phyloP scores from a whole-genome alignment of 2,113 vertebrate species.

The Atherinomorus stipes region DNA sequence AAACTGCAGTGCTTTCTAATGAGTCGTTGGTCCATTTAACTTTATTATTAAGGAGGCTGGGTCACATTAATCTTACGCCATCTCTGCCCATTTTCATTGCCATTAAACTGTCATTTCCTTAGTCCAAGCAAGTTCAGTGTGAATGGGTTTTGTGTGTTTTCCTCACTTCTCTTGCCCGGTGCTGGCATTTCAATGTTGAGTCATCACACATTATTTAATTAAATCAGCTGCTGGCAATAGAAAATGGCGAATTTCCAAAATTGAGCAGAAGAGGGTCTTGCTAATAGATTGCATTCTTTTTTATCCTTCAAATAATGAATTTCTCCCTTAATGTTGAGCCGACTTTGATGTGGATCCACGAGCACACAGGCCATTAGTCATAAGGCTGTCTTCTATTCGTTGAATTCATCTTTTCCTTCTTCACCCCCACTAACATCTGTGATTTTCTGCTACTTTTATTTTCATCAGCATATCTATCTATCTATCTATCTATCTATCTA shows the following conservation, averaged over 20 bases:
- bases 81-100: conserved; percentile 33
- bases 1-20: conserved; percentile 18
- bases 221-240: conserved; percentile 61
- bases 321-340: conserved; percentile 56
- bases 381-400: conserved; percentile 30
- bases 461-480: conserved; percentile 24
- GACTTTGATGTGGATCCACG: conserved; percentile 66
- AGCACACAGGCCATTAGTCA: conserved; percentile 38
- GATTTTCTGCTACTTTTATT: conserved; percentile 31
- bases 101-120: conserved; percentile 22
- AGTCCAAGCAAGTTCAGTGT: conserved; percentile 14
- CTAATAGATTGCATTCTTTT: conserved; percentile 58
- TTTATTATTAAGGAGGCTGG: conserved; percentile 1
- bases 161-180: conserved; percentile 1
- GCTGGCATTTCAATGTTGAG: conserved; percentile 50
- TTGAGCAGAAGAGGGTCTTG: conserved; percentile 36
- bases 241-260: conserved; percentile 60
- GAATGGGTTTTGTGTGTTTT: conserved; percentile 33
- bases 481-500: not conserved
- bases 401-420: conserved; percentile 5
- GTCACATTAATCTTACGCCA: conserved; percentile 10
- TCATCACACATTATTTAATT: conserved; percentile 66
- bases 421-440: not conserved
- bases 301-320: conserved; percentile 65
- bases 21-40: not conserved